These are phyloP conservation scores for Himalopsyche japonica DNA, from an alignment of 2,888 invertebrate species.

Conservation along the genomic window DNA sequence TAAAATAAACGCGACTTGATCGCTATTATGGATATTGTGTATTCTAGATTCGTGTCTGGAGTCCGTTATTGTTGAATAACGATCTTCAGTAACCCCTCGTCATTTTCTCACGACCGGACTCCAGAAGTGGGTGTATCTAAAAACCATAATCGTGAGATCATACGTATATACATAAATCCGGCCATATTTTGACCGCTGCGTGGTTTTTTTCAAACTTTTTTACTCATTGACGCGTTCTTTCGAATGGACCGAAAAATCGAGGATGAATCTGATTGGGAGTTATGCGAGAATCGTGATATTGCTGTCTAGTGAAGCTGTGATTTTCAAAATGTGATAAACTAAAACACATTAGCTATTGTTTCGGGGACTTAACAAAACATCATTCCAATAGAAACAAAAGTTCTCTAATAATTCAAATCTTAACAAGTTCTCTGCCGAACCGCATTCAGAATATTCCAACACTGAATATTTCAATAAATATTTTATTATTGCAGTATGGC, in stretches of 20 bases:
- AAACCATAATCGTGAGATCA: neutral
- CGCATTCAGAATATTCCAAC: no score
- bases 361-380: no score
- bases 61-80: conserved; percentile 34
- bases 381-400: no score
- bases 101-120: conserved; percentile 34
- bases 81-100: conserved; percentile 21
- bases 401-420: no score
- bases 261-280: conserved; percentile 18
- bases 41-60: neutral
- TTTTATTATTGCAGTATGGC: no score
- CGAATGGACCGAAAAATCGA: conserved; percentile 18
- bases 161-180: conserved; percentile 11
- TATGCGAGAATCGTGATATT: conserved; percentile 26
- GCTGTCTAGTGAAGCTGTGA: neutral
- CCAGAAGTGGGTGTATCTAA: conserved; percentile 2
- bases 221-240: conserved; percentile 17
- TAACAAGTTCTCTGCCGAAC: no score
- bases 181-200: conserved; percentile 3
- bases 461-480: no score
- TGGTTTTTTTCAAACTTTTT: conserved; percentile 10
- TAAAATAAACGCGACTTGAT: no score
- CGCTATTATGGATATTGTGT: no score
- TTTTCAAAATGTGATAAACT: neutral
- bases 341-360: no score